Conservation (phyloP, 2,113 vertebrate species). For the Chitala chitala region DNA sequence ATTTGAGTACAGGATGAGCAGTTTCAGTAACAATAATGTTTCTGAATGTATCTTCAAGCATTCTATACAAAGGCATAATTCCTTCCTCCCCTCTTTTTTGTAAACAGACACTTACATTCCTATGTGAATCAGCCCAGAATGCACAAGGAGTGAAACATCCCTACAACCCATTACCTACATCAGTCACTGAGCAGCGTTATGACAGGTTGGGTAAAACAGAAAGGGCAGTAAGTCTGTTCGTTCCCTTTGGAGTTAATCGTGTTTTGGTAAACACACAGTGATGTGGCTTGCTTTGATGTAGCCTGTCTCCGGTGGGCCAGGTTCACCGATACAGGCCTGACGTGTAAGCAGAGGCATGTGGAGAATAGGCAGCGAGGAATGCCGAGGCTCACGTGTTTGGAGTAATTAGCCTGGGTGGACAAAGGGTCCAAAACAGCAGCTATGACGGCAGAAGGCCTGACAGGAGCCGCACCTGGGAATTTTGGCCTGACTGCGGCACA, state of each 20-base stretch:
- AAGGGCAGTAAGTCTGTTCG: constrained; percentile 26
- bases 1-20: too few relatives aligned
- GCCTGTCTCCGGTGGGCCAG: not conserved
- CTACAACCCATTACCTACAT: constrained; percentile 40
- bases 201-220: constrained; percentile 15
- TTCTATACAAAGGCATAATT: not conserved
- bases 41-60: too few relatives aligned
- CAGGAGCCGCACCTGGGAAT: constrained; percentile 61
- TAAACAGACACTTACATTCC: not conserved
- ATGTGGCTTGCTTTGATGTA: constrained; percentile 38
- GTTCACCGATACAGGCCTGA: constrained; percentile 26
- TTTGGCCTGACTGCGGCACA: constrained; percentile 51
- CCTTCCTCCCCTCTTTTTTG: not conserved
- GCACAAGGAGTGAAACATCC: constrained; percentile 25
- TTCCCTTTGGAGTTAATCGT: constrained; percentile 43
- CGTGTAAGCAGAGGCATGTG: constrained; percentile 34
- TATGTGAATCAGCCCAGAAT: not conserved
- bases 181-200: constrained; percentile 37
- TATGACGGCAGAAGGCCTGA: constrained; percentile 25
- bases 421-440: constrained; percentile 65
- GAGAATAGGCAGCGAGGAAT: constrained; percentile 54
- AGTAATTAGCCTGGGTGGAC: constrained; percentile 72
- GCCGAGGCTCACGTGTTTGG: constrained; percentile 54
- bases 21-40: too few relatives aligned
- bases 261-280: constrained; percentile 47